Evolutionary conservation across 1,140 invertebrate species (phyloP).

Genomic region (Drosophila azteca): DNA sequence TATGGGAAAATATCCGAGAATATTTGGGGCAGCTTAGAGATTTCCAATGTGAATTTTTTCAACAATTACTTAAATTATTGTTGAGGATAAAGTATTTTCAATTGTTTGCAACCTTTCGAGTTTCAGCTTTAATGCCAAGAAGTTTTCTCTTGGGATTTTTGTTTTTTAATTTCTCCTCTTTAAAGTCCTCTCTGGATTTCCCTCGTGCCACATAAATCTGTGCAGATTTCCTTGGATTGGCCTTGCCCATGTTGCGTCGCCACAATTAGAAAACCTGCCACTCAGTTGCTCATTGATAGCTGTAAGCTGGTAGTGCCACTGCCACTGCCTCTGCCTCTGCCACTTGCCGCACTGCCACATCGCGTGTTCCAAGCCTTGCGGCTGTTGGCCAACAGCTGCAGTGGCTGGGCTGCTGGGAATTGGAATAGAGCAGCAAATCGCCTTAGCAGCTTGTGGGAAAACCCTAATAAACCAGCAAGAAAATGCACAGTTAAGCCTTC

Average conservation of each 20-base stretch:
- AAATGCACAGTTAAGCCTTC: constrained; percentile 74
- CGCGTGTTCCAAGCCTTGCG: constrained; percentile 55
- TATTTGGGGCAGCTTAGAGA: too few relatives aligned
- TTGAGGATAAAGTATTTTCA: too few relatives aligned
- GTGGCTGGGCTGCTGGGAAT: constrained; percentile 37
- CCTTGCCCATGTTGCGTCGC: constrained; percentile 23
- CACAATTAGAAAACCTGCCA: constrained; percentile 57
- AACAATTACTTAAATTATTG: too few relatives aligned
- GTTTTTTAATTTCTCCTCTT: neutral
- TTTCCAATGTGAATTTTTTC: too few relatives aligned
- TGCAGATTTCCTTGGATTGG: neutral
- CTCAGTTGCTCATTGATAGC: constrained; percentile 60
- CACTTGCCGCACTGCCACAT: constrained; percentile 12
- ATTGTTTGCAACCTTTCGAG: too few relatives aligned
- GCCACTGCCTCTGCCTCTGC: constrained; percentile 1
- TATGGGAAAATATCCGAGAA: too few relatives aligned
- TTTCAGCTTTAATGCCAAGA: too few relatives aligned
- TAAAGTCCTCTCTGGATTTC: neutral
- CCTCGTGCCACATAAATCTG: constrained; percentile 29
- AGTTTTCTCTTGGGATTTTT: too few relatives aligned
- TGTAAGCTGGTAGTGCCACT: constrained; percentile 53
- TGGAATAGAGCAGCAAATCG: constrained; percentile 55
- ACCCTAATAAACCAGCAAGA: constrained; percentile 74
- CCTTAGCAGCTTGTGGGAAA: constrained; percentile 67
- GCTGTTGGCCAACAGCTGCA: constrained; percentile 46